A percentile compares a stretch with the other conserved stretches of the same genome.
phyloP scores from a whole-genome alignment of 1,140 invertebrate species.

The Monomorium pharaonis region DNA sequence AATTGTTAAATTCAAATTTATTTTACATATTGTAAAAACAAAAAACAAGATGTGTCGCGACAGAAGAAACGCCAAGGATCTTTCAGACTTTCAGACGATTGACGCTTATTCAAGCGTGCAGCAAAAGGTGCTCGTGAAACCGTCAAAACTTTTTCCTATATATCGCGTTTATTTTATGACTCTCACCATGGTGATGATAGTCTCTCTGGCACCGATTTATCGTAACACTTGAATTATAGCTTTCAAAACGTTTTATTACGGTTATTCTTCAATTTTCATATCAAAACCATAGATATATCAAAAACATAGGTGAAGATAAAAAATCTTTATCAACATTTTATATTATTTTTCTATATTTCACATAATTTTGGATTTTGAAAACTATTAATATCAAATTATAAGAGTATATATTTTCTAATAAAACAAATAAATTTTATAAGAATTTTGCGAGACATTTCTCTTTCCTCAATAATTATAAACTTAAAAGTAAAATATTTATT shows the following conservation, averaged over 20 bases:
- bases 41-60: not conserved
- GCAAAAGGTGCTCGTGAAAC: conserved; percentile 5
- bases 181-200: conserved; percentile 4
- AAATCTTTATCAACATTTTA: not conserved
- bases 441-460: not conserved
- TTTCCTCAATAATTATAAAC: not conserved
- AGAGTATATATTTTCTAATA: not conserved
- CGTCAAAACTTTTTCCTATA: conserved; percentile 30
- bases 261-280: not conserved
- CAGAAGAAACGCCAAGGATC: not conserved
- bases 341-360: not conserved
- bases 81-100: conserved; percentile 30
- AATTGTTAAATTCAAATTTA: conserved; percentile 18
- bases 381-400: not conserved
- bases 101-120: not conserved
- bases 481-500: not conserved
- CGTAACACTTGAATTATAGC: conserved; percentile 11
- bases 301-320: not conserved
- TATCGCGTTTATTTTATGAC: conserved; percentile 22
- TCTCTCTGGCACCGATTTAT: conserved; percentile 31
- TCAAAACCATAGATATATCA: not conserved
- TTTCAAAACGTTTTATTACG: conserved; percentile 4
- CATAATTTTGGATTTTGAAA: not conserved
- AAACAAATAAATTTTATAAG: not conserved
- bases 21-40: conserved; percentile 19